Evolutionary conservation across 2,113 vertebrate species (phyloP).

Genomic region (Conger conger): DNA sequence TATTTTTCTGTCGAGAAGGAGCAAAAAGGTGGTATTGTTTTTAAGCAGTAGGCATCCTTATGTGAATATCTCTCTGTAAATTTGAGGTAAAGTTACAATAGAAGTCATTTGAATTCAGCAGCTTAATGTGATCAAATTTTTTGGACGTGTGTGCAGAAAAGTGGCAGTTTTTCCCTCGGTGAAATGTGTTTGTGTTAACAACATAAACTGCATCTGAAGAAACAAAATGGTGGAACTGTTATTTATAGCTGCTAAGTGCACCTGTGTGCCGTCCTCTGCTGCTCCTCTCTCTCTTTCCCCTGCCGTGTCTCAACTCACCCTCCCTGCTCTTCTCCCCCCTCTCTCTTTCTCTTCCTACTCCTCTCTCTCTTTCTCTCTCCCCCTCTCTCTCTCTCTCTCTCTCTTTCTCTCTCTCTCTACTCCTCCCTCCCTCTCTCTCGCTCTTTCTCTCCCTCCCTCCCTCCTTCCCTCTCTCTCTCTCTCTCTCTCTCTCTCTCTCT

Average conservation of each 20-base stretch:
- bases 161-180: background rate
- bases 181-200: background rate
- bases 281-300: too few relatives aligned
- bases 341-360: too few relatives aligned
- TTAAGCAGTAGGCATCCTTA: background rate
- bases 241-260: background rate
- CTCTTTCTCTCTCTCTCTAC: background rate
- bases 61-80: too few relatives aligned
- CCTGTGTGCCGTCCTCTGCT: background rate
- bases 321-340: slow-evolving; percentile 22
- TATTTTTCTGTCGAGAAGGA: background rate
- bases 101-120: too few relatives aligned
- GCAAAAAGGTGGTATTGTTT: background rate
- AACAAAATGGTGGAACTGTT: background rate
- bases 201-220: background rate
- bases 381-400: background rate
- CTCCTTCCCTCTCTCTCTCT: background rate
- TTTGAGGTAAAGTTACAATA: too few relatives aligned
- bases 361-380: too few relatives aligned
- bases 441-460: too few relatives aligned
- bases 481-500: background rate
- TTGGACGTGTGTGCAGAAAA: too few relatives aligned
- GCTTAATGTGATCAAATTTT: too few relatives aligned
- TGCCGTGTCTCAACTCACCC: background rate
- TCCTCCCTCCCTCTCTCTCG: background rate